Evolutionary conservation across 2,113 vertebrate genomes (phyloP).

Genomic region (Urocitellus parryii): DNA sequence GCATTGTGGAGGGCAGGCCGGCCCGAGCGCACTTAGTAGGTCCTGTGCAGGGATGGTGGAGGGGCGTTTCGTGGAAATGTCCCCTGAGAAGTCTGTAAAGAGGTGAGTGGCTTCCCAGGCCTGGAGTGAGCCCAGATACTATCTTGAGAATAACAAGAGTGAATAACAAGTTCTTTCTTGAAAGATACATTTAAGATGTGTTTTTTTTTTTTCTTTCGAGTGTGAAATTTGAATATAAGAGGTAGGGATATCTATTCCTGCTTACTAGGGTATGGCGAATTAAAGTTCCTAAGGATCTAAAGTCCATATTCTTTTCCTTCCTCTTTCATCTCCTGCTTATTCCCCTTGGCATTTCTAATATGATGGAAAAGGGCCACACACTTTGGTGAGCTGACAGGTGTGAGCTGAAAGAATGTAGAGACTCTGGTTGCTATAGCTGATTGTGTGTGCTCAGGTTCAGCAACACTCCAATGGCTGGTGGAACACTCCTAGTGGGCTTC

Average conservation of each 20-base stretch:
- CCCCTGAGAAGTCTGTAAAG: too few species aligned
- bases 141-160: neutral
- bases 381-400: neutral
- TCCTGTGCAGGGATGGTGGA: neutral
- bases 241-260: neutral
- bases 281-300: neutral
- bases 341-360: neutral
- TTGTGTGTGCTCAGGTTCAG: neutral
- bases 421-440: neutral
- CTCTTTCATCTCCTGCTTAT: neutral
- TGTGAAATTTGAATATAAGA: neutral
- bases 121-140: neutral
- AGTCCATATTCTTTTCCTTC: neutral
- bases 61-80: too few species aligned
- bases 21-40: fast-evolving
- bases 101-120: too few species aligned
- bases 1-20: neutral
- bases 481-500: neutral
- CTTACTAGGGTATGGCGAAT: neutral
- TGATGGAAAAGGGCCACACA: neutral
- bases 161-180: neutral
- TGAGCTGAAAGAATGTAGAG: conserved; percentile 22
- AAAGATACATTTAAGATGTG: neutral
- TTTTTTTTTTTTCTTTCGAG: neutral
- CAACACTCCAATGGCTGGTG: too few species aligned